Evolutionary conservation across 1,140 invertebrate species (phyloP), one percentile per base, ranked within the genome.

Genomic region (Ditylenchus dipsaci): DNA sequence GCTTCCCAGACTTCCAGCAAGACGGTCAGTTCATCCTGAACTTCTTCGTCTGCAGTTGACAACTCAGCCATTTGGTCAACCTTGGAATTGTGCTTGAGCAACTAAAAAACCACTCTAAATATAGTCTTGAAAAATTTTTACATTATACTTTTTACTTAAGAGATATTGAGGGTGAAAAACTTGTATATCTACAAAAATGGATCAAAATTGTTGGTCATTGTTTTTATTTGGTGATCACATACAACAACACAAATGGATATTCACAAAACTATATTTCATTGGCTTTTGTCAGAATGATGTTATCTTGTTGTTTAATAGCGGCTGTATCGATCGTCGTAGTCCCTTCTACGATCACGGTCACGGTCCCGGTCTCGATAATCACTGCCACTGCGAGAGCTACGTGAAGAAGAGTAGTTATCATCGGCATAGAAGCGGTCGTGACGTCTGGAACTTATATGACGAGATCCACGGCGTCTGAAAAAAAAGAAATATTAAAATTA

Each of bases 391-490:
- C 61, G 21, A 27, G 42, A 71, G 19, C 57, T n/a, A 1, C 73
- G 42, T 0, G 70, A 53, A 17, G 19, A 15, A 42, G 56, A 47
- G 23, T 61, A 63, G 11, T 73, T 73, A 56, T 69, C 68, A 45
- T 75, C 74, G 9, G 64, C 74, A 27, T 76, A 70, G 19, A 75
- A 69, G 43, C 70, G 61, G n/a, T 70, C 65, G 15, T 63, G 56
- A 17, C 69, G 60, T 26, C 58, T 33, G 11, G 45, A 29, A 26
- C 68, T 70, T 8, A 67, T 30, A 17, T 59, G 59, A 13, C 71
- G 61, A 42, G 61, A 59, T 11, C 73, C 76, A 19, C 56, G 65
- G 17, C 72, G 58, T 15, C 33, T 38, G 11, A 38, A 38, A 5
- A 3, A 38, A 38, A 5, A 38, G 33, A 38, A 38, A 38, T 38